Evolutionary conservation across 2,888 invertebrate species (phyloP).

Genomic region (Drosophila acutilabella): DNA sequence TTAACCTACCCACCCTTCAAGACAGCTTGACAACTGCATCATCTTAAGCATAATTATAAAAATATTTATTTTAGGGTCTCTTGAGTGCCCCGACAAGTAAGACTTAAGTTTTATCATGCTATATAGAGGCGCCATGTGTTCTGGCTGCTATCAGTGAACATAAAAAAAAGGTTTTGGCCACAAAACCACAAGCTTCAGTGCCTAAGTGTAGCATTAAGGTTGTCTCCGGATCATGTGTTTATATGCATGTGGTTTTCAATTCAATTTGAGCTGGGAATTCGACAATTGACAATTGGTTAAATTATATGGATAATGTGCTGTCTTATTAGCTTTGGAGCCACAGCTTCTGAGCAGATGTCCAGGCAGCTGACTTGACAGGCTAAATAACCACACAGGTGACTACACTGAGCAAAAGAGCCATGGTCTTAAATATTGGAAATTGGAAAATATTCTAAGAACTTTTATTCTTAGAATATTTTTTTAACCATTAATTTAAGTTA

Average conservation of each 20-base stretch:
- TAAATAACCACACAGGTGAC: not conserved
- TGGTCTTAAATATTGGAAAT: too few relatives aligned
- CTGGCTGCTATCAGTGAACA: conserved; percentile 34
- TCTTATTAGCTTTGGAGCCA: conserved; percentile 36
- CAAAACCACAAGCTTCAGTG: conserved; percentile 48
- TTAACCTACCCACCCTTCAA: too few relatives aligned
- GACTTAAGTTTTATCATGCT: conserved; percentile 28
- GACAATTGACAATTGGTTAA: not conserved
- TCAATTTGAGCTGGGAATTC: conserved; percentile 20
- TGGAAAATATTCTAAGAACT: too few relatives aligned
- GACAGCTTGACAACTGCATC: not conserved
- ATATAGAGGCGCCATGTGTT: conserved; percentile 42
- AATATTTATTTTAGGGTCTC: not conserved
- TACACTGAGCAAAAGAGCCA: not conserved
- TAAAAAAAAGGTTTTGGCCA: conserved; percentile 12
- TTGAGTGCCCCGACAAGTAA: not conserved
- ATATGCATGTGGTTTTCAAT: conserved; percentile 13
- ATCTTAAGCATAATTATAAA: not conserved
- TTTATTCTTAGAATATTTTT: too few relatives aligned
- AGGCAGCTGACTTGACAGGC: conserved; percentile 25
- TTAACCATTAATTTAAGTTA: too few relatives aligned
- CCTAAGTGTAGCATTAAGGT: conserved; percentile 45
- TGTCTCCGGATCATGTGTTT: conserved; percentile 11
- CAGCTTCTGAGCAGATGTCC: conserved; percentile 37
- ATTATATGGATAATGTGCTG: conserved; percentile 19